Percentiles rank a stretch among this genome's conserved stretches.
phyloP scores from a whole-genome alignment of 2,797 vertebrate species.

The Mormyrus hasselquistii region DNA sequence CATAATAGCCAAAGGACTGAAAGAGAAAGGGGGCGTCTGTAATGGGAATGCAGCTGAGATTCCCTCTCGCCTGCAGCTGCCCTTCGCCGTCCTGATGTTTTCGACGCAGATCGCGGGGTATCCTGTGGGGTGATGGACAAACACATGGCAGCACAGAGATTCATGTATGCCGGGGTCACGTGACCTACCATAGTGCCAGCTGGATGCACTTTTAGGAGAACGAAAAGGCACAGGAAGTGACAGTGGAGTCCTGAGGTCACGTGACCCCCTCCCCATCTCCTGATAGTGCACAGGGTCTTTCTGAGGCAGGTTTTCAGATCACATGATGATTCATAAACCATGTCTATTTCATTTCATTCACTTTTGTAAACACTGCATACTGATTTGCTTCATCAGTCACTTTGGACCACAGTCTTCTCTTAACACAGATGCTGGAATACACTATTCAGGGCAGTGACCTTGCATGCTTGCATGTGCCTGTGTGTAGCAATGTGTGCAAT shows the following conservation, averaged over 20 bases:
- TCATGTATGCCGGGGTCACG: neutral
- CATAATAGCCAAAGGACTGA: neutral
- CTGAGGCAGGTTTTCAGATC: neutral
- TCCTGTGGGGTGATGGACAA: neutral
- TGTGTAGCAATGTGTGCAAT: neutral
- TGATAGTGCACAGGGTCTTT: neutral
- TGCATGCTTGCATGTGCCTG: neutral
- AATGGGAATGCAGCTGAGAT: neutral
- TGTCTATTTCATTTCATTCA: neutral
- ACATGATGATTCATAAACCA: neutral
- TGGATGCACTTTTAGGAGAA: neutral
- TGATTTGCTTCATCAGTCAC: neutral
- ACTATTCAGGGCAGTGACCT: neutral
- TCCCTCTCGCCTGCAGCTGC: neutral
- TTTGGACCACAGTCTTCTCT: neutral
- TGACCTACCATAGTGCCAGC: neutral
- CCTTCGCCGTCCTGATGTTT: neutral
- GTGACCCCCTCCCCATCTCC: neutral
- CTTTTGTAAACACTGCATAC: neutral
- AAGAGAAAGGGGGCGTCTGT: neutral
- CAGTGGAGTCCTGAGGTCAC: neutral
- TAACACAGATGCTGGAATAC: neutral
- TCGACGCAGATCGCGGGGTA: neutral
- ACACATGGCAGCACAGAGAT: neutral
- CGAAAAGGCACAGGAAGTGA: neutral